Base-by-base conservation (phyloP, 2,888 invertebrate species). In the Tetanocera ferruginea region DNA sequence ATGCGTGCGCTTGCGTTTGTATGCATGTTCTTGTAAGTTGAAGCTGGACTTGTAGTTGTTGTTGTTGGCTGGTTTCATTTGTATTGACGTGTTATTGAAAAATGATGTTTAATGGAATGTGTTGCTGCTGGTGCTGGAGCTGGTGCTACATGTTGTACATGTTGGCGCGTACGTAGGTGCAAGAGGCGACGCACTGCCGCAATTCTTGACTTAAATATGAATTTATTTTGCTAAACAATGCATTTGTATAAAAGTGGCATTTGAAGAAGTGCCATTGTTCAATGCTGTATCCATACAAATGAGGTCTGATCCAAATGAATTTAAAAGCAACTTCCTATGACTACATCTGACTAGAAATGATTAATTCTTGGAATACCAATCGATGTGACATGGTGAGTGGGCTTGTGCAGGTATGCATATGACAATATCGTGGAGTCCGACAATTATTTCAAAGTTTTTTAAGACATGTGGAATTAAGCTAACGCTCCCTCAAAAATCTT, bases 1-100 rank as follows among this genome's bases (percentile, higher is more conserved):
- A 31, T 76, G 64, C 62, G 76, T 74, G 51, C 25, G 57, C 37
- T 11, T 76, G 67, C 55, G 34, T 52, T 25, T 69, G 64, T 70
- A 25, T 55, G 60, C n/a, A 34, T 25, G 8, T 49, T 72, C 67
- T n/a, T n/a, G 64, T 69, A 25, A 55, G 73, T 67, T 77, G 78
- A 77, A 74, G 80, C 78, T 78, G 77, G 78, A 81, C 80, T 80
- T 76, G 80, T 77, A 77, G 77, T n/a, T 23, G 78, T 75, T 19
- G n/a, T n/a, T n/a, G 64, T 5, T 34, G 28, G 34, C n/a, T n/a
- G 17, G 28, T 11, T 73, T 60, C 72, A 28, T 5, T 60, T 60
- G 43, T 73, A 60, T 37, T 73, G 72, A 73, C 43, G 72, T 43
- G 60, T 60, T 73, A 60, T 64, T 64, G 73, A 74, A 60, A 64